A percentile compares a stretch with the other conserved stretches of the same genome.
These are phyloP conservation scores for Aricia artaxerxes DNA, from an alignment of 2,888 invertebrate species.

Conservation along the genomic window DNA sequence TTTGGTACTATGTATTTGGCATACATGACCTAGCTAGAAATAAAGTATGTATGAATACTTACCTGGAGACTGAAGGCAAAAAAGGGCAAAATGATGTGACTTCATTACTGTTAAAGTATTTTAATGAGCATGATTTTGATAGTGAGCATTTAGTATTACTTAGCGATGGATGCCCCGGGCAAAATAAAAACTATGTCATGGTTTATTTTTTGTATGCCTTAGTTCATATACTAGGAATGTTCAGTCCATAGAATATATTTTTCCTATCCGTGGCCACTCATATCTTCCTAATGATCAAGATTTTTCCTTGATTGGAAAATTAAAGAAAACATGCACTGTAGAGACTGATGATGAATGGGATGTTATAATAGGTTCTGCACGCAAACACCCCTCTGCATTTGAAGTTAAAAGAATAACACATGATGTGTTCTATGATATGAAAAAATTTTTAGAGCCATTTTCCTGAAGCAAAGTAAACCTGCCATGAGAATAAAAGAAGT, in stretches of 20 bases:
- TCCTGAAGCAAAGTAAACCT: too few species aligned
- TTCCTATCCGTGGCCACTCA: conserved; percentile 8
- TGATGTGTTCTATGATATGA: too few species aligned
- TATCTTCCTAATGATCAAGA: neutral
- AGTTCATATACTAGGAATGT: too few species aligned
- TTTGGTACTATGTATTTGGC: conserved; percentile 36
- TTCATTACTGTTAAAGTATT: neutral
- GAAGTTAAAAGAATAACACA: too few species aligned
- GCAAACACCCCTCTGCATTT: too few species aligned
- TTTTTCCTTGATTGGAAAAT: neutral
- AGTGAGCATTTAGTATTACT: conserved; percentile 3
- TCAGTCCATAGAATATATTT: neutral
- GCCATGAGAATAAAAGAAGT: too few species aligned
- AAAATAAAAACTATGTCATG: neutral
- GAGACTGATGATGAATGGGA: too few species aligned
- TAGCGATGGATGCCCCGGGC: conserved; percentile 8
- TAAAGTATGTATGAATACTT: conserved; percentile 33
- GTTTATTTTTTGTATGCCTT: too few species aligned
- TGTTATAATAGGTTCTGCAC: too few species aligned
- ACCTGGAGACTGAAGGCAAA: neutral
- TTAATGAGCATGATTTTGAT: conserved; percentile 1
- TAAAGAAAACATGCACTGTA: too few species aligned
- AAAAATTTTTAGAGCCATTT: too few species aligned
- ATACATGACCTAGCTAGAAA: conserved; percentile 36
- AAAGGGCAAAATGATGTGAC: conserved; percentile 18